Conservation (phyloP, 2,113 vertebrate genomes). For the Arenaria interpres region DNA sequence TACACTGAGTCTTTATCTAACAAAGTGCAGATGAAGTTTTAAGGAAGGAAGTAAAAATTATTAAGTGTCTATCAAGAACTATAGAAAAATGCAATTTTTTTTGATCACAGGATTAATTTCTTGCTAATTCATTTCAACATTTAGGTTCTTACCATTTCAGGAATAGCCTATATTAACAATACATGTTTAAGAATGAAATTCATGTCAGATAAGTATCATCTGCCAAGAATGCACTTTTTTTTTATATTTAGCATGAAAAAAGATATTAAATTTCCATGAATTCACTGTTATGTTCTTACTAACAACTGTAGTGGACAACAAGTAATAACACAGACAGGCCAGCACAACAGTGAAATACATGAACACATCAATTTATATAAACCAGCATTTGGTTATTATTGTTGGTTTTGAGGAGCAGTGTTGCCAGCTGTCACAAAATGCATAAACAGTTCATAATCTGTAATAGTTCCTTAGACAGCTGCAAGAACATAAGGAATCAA, state of each 20-base stretch:
- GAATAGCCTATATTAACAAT: not conserved
- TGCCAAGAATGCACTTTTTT: not conserved
- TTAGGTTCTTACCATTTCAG: not conserved
- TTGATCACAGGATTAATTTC: not conserved
- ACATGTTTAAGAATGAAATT: not conserved
- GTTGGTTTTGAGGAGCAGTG: not conserved
- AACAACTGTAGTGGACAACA: not conserved
- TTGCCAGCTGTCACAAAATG: slow-evolving; percentile 35
- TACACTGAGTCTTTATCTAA: not conserved
- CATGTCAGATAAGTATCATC: not conserved
- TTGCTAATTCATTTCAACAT: not conserved
- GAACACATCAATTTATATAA: not conserved
- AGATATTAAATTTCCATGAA: not conserved
- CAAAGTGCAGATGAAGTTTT: not conserved
- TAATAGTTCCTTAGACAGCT: not conserved
- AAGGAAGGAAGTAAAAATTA: not conserved
- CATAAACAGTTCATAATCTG: slow-evolving; percentile 34
- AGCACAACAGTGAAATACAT: not conserved
- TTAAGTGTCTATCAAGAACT: not conserved
- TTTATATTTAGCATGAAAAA: not conserved
- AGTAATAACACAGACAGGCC: not conserved
- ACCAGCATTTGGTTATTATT: not conserved
- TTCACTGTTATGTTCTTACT: not conserved
- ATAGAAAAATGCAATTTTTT: not conserved
- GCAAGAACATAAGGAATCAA: not conserved